Percentiles rank a stretch among this genome's conserved stretches.
phyloP scores from a whole-genome alignment of 2,113 vertebrate species.

The Oryzias melastigma region DNA sequence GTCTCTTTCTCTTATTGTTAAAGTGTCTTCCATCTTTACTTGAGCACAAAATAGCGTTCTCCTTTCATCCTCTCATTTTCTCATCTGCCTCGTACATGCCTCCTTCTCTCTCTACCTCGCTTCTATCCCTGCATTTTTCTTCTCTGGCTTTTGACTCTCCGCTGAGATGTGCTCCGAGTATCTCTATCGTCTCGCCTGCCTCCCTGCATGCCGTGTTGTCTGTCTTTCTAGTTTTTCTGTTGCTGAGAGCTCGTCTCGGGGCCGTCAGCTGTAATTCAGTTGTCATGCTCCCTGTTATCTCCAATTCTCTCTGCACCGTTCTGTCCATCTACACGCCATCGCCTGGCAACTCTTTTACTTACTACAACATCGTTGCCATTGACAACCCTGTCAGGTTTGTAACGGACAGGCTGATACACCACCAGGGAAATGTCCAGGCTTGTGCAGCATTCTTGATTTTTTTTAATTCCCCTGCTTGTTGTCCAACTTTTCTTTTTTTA shows the following conservation, averaged over 20 bases:
- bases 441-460: neutral
- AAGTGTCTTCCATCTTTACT: conserved; percentile 11
- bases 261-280: conserved; percentile 70
- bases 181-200: conserved; percentile 17
- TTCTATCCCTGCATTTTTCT: conserved; percentile 15
- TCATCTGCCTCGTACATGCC: conserved; percentile 7
- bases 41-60: neutral
- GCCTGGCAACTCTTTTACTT: conserved; percentile 51
- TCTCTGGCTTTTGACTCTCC: conserved; percentile 29
- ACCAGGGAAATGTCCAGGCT: conserved; percentile 15
- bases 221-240: conserved; percentile 52
- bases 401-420: conserved; percentile 40
- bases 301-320: conserved; percentile 59
- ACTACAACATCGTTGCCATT: conserved; percentile 50
- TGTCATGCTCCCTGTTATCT: conserved; percentile 71
- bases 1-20: conserved; percentile 20
- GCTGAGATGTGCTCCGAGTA: conserved; percentile 18
- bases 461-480: neutral
- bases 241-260: conserved; percentile 53
- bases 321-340: conserved; percentile 58
- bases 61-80: conserved; percentile 9
- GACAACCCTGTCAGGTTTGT: conserved; percentile 59
- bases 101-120: conserved; percentile 2
- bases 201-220: conserved; percentile 32
- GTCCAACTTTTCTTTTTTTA: neutral